phyloP scores from a whole-genome alignment of 2,888 invertebrate genomes.

The Xestia ashworthii region DNA sequence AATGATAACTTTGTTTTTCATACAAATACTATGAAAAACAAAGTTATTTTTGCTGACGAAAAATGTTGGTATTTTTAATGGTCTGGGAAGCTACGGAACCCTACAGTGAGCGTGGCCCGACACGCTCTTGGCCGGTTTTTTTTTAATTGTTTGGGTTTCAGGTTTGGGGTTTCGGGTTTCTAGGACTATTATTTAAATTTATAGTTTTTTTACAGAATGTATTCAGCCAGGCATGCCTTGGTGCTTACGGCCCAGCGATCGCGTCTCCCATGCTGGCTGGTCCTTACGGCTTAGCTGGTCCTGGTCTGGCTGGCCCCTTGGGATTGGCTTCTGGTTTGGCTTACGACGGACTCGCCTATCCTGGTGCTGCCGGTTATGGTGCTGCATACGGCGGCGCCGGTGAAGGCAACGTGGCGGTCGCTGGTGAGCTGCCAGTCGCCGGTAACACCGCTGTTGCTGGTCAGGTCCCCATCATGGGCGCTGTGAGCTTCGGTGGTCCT shows the following conservation, averaged over 20 bases:
- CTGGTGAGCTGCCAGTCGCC: constrained; percentile 62
- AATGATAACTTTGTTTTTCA: too few relatives aligned
- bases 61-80: too few relatives aligned
- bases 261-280: constrained; percentile 1
- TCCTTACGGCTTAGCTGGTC: neutral
- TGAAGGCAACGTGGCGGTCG: constrained; percentile 60
- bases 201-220: constrained; percentile 39
- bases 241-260: neutral
- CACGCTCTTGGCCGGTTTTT: too few relatives aligned
- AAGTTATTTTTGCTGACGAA: too few relatives aligned
- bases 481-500: constrained; percentile 64
- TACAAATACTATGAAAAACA: too few relatives aligned
- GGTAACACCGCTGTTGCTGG: constrained; percentile 70
- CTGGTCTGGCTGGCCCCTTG: constrained; percentile 1
- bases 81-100: too few relatives aligned
- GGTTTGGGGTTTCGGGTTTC: neutral
- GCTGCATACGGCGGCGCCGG: constrained; percentile 50
- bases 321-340: constrained; percentile 5
- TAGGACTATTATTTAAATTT: neutral
- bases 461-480: constrained; percentile 70
- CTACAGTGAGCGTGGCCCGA: too few relatives aligned
- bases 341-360: constrained; percentile 6
- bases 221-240: constrained; percentile 41
- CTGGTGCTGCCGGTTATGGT: neutral
- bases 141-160: too few relatives aligned